Conservation (phyloP, 2,888 invertebrate genomes). For the Seira sanloemensis region DNA sequence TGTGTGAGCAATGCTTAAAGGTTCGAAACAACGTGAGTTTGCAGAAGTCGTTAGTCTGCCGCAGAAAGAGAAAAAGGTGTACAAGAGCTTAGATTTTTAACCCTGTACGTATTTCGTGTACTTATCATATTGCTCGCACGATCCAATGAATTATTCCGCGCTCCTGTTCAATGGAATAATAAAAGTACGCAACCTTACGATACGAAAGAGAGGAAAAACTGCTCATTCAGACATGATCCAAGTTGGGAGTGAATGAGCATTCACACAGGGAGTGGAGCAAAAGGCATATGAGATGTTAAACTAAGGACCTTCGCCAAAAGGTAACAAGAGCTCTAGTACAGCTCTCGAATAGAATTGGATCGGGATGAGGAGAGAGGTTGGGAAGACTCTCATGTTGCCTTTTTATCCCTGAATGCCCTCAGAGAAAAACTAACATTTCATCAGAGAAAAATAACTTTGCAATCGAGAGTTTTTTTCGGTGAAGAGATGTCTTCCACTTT, state of each 20-base stretch:
- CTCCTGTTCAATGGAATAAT: background rate
- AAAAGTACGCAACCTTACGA: background rate
- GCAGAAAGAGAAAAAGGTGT: background rate
- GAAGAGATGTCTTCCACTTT: background rate
- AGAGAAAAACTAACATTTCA: too few species aligned
- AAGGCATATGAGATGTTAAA: background rate
- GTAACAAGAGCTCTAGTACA: background rate
- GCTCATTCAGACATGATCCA: background rate
- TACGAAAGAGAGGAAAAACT: too few species aligned
- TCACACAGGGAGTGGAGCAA: background rate
- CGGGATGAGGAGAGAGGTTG: background rate
- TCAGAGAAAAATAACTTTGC: background rate
- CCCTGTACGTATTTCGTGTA: background rate
- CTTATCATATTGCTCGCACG: background rate
- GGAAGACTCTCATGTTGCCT: background rate
- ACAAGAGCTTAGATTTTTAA: too few species aligned
- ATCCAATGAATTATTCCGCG: background rate
- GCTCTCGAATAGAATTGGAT: too few species aligned
- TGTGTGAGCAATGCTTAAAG: background rate
- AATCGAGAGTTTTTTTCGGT: background rate
- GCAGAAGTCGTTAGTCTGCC: background rate
- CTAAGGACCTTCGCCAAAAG: background rate
- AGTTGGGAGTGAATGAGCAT: background rate
- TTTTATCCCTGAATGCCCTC: background rate
- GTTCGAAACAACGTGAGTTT: too few species aligned